Conservation (phyloP, 1,140 invertebrate genomes). For the Magallana angulata region DNA sequence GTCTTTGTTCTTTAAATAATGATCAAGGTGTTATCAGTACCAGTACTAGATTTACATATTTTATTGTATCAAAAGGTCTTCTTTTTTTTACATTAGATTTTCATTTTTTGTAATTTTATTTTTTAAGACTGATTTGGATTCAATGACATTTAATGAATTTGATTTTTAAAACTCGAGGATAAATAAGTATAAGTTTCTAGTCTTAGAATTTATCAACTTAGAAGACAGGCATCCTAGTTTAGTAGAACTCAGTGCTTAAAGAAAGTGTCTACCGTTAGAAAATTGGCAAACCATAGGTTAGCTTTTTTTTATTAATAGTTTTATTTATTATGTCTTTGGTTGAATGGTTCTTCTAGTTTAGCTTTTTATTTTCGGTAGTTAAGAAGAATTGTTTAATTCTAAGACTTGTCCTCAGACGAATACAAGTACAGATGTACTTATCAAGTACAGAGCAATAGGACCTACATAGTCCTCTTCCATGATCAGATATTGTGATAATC, state of each 20-base stretch:
- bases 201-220: neutral
- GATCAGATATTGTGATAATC: constrained; percentile 38
- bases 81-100: too few relatives aligned
- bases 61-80: too few relatives aligned
- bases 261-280: too few relatives aligned
- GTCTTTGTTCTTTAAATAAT: too few relatives aligned
- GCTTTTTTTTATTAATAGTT: too few relatives aligned
- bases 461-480: neutral
- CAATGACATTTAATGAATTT: too few relatives aligned
- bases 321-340: neutral
- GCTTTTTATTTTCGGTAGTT: neutral
- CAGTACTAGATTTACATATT: too few relatives aligned
- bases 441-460: neutral
- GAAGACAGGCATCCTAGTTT: neutral
- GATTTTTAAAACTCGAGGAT: too few relatives aligned
- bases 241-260: neutral
- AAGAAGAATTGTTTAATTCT: constrained; percentile 4
- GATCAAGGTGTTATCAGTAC: too few relatives aligned
- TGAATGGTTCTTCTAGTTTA: neutral
- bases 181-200: neutral
- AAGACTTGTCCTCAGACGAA: neutral
- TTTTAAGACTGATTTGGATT: too few relatives aligned
- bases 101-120: too few relatives aligned
- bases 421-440: neutral
- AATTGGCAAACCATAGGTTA: too few relatives aligned